Base-by-base conservation (phyloP, 2,113 vertebrate genomes). In the Salvelinus fontinalis region DNA sequence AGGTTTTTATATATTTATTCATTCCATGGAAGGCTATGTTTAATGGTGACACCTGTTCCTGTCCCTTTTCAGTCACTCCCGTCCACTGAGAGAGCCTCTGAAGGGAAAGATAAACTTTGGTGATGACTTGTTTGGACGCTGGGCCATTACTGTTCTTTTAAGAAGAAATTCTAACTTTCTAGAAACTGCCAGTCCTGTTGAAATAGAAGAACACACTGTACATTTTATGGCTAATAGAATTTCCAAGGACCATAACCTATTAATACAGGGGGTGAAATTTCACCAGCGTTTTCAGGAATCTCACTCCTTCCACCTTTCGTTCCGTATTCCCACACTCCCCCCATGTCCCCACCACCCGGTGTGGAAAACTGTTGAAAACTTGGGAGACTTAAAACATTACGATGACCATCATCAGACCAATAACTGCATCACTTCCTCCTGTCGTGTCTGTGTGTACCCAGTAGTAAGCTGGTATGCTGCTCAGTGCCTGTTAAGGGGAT, bases 221-320 rank as follows among this genome's bases (percentile, higher is more conserved):
- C 93, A 95, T 95, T 97, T 97, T 95, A 95, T 95, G 95, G 95
- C 92, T 95, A 95, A 95, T 96, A 96, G 96, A 95, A 95, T 95
- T 95, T 96, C 95, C 96, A 97, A 96, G 95, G 93, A 84, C 16
- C 87, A 90, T 91, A 94, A 93, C 96, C 94, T 93, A 95, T 96
- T 95, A 96, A 95, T 93, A 94, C 90, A 81, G 66, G 81, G 87
- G 89, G 89, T 91, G 91, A 93, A 91, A 95, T 94, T 93, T 94
- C 90, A 87, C 90, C 91, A 83, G 92, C 89, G 90, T 89, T 89
- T 81, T 92, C 89, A 88, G 88, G 93, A 94, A 94, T 93, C 92
- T 93, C 91, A 84, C 92, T 91, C 92, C 89, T 89, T 93, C 83
- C 87, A 89, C 83, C 86, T 88, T 90, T 81, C 79, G 79, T 84